Conservation (phyloP, 2,113 vertebrate species). For the Illadopsis cleaveri region DNA sequence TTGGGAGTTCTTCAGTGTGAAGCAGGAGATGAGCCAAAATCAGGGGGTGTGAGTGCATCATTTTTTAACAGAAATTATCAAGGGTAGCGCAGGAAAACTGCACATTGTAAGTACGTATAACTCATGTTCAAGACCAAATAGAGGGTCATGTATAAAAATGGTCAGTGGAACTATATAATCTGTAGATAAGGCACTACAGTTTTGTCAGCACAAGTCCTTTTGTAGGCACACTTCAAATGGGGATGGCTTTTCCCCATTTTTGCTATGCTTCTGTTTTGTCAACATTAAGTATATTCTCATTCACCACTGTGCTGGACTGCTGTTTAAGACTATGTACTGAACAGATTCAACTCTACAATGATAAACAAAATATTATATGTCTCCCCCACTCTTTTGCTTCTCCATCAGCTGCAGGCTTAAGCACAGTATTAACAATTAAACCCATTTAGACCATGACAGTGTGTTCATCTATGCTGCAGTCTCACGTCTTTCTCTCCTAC, state of each 20-base stretch:
- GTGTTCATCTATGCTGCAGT: not conserved
- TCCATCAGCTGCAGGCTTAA: not conserved
- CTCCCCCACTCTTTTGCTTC: not conserved
- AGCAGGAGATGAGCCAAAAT: not conserved
- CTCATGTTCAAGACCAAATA: not conserved
- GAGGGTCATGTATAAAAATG: not conserved
- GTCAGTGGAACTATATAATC: not conserved
- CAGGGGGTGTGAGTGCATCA: accelerated
- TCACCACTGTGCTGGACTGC: not conserved
- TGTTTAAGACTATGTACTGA: not conserved
- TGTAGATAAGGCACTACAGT: not conserved
- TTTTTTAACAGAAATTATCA: not conserved
- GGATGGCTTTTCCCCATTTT: not conserved
- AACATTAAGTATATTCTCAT: not conserved
- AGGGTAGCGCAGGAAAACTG: not conserved
- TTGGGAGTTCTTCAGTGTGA: not conserved
- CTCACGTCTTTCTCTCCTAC: not conserved
- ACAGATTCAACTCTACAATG: not conserved
- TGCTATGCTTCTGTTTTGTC: not conserved
- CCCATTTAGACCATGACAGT: not conserved
- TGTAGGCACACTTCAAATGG: not conserved
- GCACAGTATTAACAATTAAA: not conserved
- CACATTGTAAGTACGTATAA: not conserved
- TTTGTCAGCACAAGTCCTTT: not conserved
- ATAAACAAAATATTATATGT: not conserved